phyloP scores from a whole-genome alignment of 64 coral and sea anemone species.

The Dendrophyllia cribrosa region DNA sequence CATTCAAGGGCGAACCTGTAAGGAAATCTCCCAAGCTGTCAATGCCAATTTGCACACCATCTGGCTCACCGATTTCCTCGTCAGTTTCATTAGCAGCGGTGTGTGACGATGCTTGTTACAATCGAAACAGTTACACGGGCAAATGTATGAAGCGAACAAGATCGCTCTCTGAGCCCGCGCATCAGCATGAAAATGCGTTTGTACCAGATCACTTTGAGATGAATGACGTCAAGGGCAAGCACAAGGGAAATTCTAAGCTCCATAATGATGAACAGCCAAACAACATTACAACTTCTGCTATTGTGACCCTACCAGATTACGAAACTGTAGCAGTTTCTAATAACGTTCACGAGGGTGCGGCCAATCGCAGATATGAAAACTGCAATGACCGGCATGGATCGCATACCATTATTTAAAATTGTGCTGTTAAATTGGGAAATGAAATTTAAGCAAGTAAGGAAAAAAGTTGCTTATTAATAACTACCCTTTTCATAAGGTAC shows the following conservation, averaged over 20 bases:
- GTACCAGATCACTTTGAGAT: conserved; percentile 75
- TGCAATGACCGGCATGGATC: conserved; percentile 71
- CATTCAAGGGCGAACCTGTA: conserved; percentile 89
- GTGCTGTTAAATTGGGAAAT: not conserved
- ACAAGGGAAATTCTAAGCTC: conserved; percentile 72
- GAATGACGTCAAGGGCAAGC: conserved; percentile 88
- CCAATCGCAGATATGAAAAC: conserved; percentile 77
- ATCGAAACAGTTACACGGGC: conserved; percentile 88
- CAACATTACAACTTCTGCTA: conserved; percentile 89
- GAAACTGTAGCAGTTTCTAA: conserved; percentile 92
- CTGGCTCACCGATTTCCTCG: conserved; percentile 94
- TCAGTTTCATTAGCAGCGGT: conserved; percentile 91
- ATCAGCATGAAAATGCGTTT: conserved; percentile 83
- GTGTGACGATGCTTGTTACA: conserved; percentile 87
- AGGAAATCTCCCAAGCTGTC: conserved; percentile 68
- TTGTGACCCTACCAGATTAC: conserved; percentile 92
- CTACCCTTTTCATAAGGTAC: too few species aligned
- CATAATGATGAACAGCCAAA: conserved; percentile 64
- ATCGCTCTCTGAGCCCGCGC: conserved; percentile 86
- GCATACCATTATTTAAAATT: conserved; percentile 63
- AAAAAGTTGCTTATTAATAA: not conserved
- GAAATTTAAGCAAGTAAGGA: conserved; percentile 25
- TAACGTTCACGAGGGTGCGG: conserved; percentile 73
- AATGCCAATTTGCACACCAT: conserved; percentile 93
- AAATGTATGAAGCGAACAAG: conserved; percentile 91